Evolutionary conservation across 2,888 invertebrate genomes (phyloP).

Genomic region (Schizotus pectinicornis): DNA sequence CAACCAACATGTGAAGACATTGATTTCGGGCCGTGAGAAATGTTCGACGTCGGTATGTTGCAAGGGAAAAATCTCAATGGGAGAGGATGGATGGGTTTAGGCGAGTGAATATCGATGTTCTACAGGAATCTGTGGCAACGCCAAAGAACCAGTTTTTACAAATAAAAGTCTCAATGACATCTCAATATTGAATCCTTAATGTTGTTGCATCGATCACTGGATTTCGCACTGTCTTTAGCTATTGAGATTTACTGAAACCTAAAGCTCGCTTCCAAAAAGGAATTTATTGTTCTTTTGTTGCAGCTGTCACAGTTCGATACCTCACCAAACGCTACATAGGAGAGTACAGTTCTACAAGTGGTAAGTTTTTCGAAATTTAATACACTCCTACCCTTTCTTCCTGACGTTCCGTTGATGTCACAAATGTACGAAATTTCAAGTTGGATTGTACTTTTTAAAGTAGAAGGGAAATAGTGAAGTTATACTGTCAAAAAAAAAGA

Average conservation of each 20-base stretch:
- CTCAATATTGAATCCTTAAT: slow-evolving; percentile 25
- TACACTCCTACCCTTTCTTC: not conserved
- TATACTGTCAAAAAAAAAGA: too few relatives aligned
- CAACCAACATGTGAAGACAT: slow-evolving; percentile 21
- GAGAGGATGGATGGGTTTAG: slow-evolving; percentile 10
- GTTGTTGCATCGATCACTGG: slow-evolving; percentile 17
- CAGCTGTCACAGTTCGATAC: slow-evolving; percentile 81
- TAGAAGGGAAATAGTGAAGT: too few relatives aligned
- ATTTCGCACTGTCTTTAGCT: slow-evolving; percentile 9
- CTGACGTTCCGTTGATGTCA: too few relatives aligned
- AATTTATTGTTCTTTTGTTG: slow-evolving; percentile 54
- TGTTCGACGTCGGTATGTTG: slow-evolving; percentile 4
- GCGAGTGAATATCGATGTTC: slow-evolving; percentile 26
- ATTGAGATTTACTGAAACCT: slow-evolving; percentile 4
- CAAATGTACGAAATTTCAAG: too few relatives aligned
- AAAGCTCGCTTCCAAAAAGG: not conserved
- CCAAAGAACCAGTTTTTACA: slow-evolving; percentile 29
- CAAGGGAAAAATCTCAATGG: slow-evolving; percentile 1
- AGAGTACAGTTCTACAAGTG: slow-evolving; percentile 81
- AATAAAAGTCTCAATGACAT: slow-evolving; percentile 24
- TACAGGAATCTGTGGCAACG: slow-evolving; percentile 24
- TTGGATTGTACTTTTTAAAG: too few relatives aligned
- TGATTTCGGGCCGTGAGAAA: slow-evolving; percentile 29
- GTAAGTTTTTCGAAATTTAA: slow-evolving; percentile 63
- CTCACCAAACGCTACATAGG: slow-evolving; percentile 80